Conservation (phyloP, 1,140 invertebrate genomes). For the Cydia amplana region DNA sequence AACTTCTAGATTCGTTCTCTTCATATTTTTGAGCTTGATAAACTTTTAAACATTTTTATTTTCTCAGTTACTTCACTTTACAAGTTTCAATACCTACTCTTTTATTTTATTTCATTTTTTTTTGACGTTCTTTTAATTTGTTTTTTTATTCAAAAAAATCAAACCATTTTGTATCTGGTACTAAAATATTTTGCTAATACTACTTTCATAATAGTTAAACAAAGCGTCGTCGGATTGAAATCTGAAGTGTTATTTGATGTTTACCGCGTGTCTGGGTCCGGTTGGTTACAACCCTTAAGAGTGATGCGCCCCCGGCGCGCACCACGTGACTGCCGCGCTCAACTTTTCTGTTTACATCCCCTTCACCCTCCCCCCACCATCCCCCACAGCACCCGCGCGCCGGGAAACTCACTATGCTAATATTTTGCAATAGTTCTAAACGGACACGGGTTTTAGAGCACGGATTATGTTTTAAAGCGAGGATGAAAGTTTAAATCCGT, state of each 20-base stretch:
- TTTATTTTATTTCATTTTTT: too few species aligned
- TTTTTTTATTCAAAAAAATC: too few species aligned
- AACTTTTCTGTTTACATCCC: constrained; percentile 75
- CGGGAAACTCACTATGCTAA: constrained; percentile 21
- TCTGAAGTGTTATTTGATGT: constrained; percentile 33
- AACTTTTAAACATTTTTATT: neutral
- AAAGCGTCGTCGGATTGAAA: too few species aligned
- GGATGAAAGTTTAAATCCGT: constrained; percentile 23
- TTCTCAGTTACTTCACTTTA: too few species aligned
- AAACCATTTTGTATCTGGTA: too few species aligned
- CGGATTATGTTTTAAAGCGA: constrained; percentile 5
- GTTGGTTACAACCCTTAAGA: constrained; percentile 57
- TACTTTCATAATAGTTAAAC: too few species aligned
- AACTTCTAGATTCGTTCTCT: neutral
- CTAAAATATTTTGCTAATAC: too few species aligned
- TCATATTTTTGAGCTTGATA: neutral
- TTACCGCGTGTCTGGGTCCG: neutral
- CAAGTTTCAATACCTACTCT: too few species aligned
- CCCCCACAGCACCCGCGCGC: constrained; percentile 41
- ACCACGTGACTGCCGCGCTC: constrained; percentile 73
- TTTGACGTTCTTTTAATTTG: too few species aligned
- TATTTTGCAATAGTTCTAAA: constrained; percentile 36
- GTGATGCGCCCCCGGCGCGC: constrained; percentile 76
- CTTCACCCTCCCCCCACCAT: constrained; percentile 41
- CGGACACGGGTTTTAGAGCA: neutral